A percentile compares a stretch with the other conserved stretches of the same genome.
phyloP scores from a whole-genome alignment of 2,888 invertebrate genomes.

The Latheticus oryzae region DNA sequence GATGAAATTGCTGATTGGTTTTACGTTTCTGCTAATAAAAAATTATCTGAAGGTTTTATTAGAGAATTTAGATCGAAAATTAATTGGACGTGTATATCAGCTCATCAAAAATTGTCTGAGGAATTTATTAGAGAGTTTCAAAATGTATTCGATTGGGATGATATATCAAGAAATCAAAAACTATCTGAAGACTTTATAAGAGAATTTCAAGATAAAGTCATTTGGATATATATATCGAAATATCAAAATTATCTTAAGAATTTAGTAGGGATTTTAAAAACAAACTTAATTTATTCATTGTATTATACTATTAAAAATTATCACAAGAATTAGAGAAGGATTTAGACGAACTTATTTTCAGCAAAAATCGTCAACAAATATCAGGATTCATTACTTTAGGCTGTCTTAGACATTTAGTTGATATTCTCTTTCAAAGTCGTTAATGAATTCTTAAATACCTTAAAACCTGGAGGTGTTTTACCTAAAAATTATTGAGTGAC shows the following conservation, averaged over 20 bases:
- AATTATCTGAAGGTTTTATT: constrained; percentile 25
- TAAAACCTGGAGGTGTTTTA: no score
- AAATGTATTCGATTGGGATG: constrained; percentile 14
- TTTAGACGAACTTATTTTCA: constrained; percentile 4
- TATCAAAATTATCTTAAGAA: constrained; percentile 20
- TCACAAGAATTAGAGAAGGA: constrained; percentile 3
- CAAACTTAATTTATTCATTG: constrained; percentile 7
- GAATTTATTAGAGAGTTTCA: constrained; percentile 15
- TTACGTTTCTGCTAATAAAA: constrained; percentile 27
- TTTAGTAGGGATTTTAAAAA: constrained; percentile 6
- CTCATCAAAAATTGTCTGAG: constrained; percentile 10
- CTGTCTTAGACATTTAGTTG: no score
- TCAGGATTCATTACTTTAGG: no score
- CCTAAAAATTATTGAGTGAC: no score
- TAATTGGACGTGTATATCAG: constrained; percentile 13
- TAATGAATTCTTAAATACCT: no score
- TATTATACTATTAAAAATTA: constrained; percentile 4
- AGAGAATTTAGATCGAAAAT: constrained; percentile 14
- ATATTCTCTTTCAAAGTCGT: no score
- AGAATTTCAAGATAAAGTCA: constrained; percentile 10
- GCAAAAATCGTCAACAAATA: no score
- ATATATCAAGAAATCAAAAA: no score
- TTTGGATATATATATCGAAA: constrained; percentile 10
- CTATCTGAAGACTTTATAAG: constrained; percentile 6
- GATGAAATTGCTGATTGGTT: constrained; percentile 30